Percentiles rank a stretch among this genome's conserved stretches.
phyloP scores from a whole-genome alignment of 2,113 vertebrate species.

The Martes martes region DNA sequence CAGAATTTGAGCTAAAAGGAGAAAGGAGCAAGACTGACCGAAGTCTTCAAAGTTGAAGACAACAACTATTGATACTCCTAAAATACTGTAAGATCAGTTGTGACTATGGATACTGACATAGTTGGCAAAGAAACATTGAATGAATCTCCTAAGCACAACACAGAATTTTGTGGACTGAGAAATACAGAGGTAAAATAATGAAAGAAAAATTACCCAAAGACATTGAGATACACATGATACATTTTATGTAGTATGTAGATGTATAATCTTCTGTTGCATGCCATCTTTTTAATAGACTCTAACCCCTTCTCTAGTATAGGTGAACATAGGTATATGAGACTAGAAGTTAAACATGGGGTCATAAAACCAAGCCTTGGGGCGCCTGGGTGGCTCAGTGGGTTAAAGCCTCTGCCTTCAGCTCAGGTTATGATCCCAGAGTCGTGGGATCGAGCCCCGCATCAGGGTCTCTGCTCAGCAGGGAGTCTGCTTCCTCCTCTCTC shows the following conservation, averaged over 20 bases:
- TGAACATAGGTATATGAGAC: neutral
- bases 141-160: neutral
- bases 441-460: too few species aligned
- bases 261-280: neutral
- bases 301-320: neutral
- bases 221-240: neutral
- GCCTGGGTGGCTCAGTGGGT: too few species aligned
- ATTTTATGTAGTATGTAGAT: neutral
- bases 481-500: too few species aligned
- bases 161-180: neutral
- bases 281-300: neutral
- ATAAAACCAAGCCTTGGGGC: neutral
- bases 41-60: constrained; percentile 62
- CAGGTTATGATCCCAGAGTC: too few species aligned
- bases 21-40: constrained; percentile 63
- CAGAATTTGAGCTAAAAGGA: constrained; percentile 43
- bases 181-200: neutral
- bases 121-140: constrained; percentile 67
- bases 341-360: neutral
- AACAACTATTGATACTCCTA: constrained; percentile 61
- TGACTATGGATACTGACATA: constrained; percentile 21
- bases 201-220: neutral
- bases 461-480: too few species aligned
- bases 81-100: constrained; percentile 74
- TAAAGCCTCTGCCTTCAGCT: too few species aligned